Percentiles rank a stretch among this genome's conserved stretches.
These are phyloP conservation scores for Lasioglossum baleicum DNA, from an alignment of 1,140 invertebrate genomes.

Conservation along the genomic window DNA sequence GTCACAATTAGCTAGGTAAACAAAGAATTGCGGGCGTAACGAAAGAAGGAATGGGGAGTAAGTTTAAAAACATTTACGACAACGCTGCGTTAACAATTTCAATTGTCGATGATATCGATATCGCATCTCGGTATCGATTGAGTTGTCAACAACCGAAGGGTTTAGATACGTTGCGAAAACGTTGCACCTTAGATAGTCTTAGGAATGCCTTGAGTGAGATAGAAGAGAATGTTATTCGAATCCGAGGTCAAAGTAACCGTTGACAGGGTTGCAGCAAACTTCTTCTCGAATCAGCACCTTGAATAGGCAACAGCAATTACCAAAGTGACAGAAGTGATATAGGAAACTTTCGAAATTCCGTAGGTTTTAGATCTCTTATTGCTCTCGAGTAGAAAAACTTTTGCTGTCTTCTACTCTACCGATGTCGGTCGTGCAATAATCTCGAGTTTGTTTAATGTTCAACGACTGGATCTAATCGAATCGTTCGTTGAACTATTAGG, in stretches of 20 bases:
- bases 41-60: not conserved
- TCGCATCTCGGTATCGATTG: not conserved
- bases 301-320: conserved; percentile 12
- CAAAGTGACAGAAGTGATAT: conserved; percentile 39
- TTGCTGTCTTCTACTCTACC: no score
- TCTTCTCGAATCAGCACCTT: conserved; percentile 7
- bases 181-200: not conserved
- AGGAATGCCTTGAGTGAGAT: not conserved
- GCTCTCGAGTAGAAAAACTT: no score
- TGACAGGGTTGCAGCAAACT: not conserved
- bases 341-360: not conserved
- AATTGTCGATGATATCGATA: no score
- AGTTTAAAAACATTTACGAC: not conserved
- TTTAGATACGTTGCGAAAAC: not conserved
- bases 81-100: not conserved
- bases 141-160: not conserved
- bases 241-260: not conserved
- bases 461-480: no score
- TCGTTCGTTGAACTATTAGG: no score
- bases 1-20: conserved; percentile 35
- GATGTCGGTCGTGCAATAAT: no score
- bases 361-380: not conserved
- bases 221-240: not conserved
- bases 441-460: no score
- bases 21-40: conserved; percentile 3